A percentile compares a stretch with the other conserved stretches of the same genome.
These are phyloP conservation scores for Balanococcus diminutus DNA, from an alignment of 2,888 invertebrate genomes.

Conservation along the genomic window DNA sequence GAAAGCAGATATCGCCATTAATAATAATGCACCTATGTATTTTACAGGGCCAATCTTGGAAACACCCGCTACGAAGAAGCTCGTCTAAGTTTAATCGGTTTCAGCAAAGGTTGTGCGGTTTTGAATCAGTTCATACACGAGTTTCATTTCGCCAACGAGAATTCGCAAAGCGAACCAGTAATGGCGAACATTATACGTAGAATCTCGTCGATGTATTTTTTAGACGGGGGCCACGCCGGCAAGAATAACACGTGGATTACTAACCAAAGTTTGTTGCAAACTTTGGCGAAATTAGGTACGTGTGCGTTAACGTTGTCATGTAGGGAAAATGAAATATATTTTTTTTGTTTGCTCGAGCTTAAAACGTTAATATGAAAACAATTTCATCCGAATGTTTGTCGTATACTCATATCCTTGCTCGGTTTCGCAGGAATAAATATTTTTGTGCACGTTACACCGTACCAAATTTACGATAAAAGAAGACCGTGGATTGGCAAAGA, in stretches of 20 bases:
- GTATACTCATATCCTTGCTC: not conserved
- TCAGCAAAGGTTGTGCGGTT: conserved; percentile 93
- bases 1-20: conserved; percentile 10
- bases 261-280: conserved; percentile 73
- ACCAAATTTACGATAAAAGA: conserved; percentile 80
- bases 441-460: conserved; percentile 86
- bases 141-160: conserved; percentile 70
- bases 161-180: conserved; percentile 63
- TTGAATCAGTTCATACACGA: conserved; percentile 89
- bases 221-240: conserved; percentile 91
- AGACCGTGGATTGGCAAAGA: conserved; percentile 86
- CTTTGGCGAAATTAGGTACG: conserved; percentile 74
- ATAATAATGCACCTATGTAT: conserved; percentile 53
- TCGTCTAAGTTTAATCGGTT: conserved; percentile 70
- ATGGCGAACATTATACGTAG: conserved; percentile 70
- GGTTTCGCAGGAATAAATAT: conserved; percentile 71
- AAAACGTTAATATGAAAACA: conserved; percentile 41
- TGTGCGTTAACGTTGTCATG: conserved; percentile 57
- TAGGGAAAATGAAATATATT: conserved; percentile 28
- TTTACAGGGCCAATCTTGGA: not conserved
- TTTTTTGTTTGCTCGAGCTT: conserved; percentile 35
- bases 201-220: conserved; percentile 82
- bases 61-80: conserved; percentile 54
- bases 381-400: conserved; percentile 38
- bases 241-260: conserved; percentile 88